Conservation (phyloP, 2,888 invertebrate genomes). For the Nasonovia ribisnigri region DNA sequence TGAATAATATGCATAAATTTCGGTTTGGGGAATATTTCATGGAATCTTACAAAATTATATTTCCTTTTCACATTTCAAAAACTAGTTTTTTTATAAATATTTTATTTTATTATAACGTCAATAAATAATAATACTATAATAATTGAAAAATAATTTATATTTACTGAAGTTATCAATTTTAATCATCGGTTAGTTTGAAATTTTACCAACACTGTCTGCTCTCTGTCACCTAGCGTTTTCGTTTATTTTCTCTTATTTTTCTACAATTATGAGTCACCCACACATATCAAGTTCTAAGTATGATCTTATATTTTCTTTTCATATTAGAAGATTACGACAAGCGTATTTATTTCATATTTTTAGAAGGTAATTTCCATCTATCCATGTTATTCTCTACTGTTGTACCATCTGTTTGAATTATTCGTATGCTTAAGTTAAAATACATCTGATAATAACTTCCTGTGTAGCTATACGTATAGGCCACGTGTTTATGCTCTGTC, state of each 20-base stretch:
- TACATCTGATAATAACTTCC: too few relatives aligned
- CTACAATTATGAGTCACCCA: neutral
- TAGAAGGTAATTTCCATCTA: neutral
- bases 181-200: neutral
- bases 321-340: neutral
- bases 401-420: too few relatives aligned
- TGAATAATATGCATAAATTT: neutral
- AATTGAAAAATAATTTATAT: neutral
- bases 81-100: neutral
- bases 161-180: neutral
- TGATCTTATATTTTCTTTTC: neutral
- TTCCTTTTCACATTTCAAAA: neutral
- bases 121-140: neutral
- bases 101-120: neutral
- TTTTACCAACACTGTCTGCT: neutral
- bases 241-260: neutral
- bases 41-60: neutral
- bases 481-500: too few relatives aligned
- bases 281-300: neutral
- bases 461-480: too few relatives aligned
- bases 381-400: neutral
- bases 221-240: neutral
- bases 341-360: neutral
- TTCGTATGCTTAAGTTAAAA: too few relatives aligned
- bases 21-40: neutral